phyloP scores from a whole-genome alignment of 2,113 vertebrate species.

The Dermatemys mawii region DNA sequence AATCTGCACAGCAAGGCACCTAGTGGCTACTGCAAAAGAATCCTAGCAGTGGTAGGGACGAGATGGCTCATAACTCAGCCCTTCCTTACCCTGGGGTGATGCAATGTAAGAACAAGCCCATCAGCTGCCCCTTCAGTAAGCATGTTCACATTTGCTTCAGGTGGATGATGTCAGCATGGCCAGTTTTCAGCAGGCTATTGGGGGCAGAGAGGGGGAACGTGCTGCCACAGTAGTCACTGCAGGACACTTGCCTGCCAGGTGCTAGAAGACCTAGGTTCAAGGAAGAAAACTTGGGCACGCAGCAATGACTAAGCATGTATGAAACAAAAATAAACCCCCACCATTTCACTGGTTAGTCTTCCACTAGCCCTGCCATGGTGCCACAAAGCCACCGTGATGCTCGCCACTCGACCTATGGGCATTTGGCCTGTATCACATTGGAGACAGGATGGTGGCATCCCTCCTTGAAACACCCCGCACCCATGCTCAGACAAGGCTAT shows the following conservation, averaged over 20 bases:
- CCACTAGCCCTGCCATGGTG: too few species aligned
- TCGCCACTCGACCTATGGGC: neutral
- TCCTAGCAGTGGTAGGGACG: neutral
- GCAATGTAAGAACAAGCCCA: neutral
- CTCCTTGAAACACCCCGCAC: neutral
- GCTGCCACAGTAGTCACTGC: neutral
- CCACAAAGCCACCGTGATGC: neutral
- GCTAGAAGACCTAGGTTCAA: neutral
- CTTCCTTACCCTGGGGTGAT: neutral
- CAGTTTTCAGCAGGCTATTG: neutral
- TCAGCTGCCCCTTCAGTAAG: neutral
- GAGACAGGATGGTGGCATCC: too few species aligned
- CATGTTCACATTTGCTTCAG: neutral
- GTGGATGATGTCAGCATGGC: neutral
- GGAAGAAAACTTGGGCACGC: neutral
- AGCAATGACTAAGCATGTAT: neutral
- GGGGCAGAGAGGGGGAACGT: too few species aligned
- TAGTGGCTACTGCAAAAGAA: neutral
- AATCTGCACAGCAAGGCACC: neutral
- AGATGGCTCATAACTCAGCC: neutral
- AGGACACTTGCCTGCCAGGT: neutral
- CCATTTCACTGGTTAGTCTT: neutral
- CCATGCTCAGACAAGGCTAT: neutral
- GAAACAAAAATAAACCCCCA: neutral
- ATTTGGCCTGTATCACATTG: neutral